Evolutionary conservation across 2,113 vertebrate genomes (phyloP).

Genomic region (Hydropotes inermis): DNA sequence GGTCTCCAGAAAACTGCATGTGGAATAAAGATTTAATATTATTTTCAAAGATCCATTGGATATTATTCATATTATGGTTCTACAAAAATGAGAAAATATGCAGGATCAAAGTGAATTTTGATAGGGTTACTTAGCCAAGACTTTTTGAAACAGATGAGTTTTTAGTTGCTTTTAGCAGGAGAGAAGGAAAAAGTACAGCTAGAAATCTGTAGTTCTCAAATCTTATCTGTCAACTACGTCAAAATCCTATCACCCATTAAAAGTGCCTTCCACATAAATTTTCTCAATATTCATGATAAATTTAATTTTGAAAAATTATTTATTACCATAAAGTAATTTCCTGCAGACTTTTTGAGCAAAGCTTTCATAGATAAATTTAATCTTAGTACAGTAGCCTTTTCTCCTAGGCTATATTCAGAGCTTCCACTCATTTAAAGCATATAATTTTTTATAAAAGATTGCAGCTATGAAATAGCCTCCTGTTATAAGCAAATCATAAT

Average conservation of each 20-base stretch:
- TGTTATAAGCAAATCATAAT: conserved; percentile 44
- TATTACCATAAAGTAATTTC: conserved; percentile 3
- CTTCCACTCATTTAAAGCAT: background rate
- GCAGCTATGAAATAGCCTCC: background rate
- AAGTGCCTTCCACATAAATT: background rate
- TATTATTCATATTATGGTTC: background rate
- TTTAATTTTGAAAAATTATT: conserved; percentile 31
- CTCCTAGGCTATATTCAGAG: conserved; percentile 28
- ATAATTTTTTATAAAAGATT: conserved; percentile 31
- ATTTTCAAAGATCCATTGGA: background rate
- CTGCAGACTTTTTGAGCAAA: background rate
- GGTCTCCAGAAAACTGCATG: background rate
- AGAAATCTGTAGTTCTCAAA: background rate
- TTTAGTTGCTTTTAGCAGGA: background rate
- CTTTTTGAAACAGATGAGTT: background rate
- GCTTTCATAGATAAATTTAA: conserved; percentile 10
- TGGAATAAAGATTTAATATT: background rate
- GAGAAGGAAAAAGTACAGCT: background rate
- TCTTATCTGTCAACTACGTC: background rate
- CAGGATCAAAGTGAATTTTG: background rate
- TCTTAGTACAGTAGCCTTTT: background rate
- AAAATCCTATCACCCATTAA: background rate
- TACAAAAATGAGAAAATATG: background rate
- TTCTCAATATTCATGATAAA: background rate
- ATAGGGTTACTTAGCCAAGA: background rate